Conservation (phyloP, 2,888 invertebrate genomes). For the Scaptomyza cyrtandrae region DNA sequence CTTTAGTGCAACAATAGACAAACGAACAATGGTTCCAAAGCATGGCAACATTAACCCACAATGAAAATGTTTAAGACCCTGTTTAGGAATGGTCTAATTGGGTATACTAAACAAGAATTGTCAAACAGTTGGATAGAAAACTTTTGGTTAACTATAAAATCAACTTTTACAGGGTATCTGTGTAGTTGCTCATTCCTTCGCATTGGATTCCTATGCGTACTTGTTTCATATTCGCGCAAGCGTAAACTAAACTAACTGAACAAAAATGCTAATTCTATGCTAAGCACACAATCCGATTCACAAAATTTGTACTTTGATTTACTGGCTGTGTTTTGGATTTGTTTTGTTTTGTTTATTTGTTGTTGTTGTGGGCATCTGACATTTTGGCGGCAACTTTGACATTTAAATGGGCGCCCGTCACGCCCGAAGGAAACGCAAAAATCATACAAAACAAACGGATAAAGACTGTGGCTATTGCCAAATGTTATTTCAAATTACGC, state of each 20-base stretch:
- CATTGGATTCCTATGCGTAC: conserved; percentile 2
- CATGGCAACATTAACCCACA: conserved; percentile 6
- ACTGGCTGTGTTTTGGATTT: conserved; percentile 15
- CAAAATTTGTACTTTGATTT: conserved; percentile 38
- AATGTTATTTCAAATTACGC: conserved; percentile 38
- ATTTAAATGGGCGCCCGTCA: conserved; percentile 45
- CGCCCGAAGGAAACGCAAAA: conserved; percentile 30
- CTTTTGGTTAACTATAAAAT: no score
- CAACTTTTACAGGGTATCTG: conserved; percentile 17
- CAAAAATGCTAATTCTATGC: conserved; percentile 40
- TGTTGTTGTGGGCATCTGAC: conserved; percentile 27
- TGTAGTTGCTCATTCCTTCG: conserved; percentile 7
- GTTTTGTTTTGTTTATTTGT: conserved; percentile 23
- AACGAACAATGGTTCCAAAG: conserved; percentile 16
- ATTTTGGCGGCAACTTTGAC: conserved; percentile 57
- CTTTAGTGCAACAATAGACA: conserved; percentile 21
- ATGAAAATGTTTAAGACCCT: not conserved
- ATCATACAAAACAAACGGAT: conserved; percentile 23
- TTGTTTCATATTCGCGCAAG: conserved; percentile 40
- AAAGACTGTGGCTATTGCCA: conserved; percentile 29
- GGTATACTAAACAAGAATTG: not conserved
- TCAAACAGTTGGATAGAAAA: no score
- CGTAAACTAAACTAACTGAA: conserved; percentile 38
- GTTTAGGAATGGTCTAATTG: not conserved
- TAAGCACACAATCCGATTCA: conserved; percentile 29